phyloP scores from a whole-genome alignment of 2,113 vertebrate genomes.

The Bettongia penicillata region DNA sequence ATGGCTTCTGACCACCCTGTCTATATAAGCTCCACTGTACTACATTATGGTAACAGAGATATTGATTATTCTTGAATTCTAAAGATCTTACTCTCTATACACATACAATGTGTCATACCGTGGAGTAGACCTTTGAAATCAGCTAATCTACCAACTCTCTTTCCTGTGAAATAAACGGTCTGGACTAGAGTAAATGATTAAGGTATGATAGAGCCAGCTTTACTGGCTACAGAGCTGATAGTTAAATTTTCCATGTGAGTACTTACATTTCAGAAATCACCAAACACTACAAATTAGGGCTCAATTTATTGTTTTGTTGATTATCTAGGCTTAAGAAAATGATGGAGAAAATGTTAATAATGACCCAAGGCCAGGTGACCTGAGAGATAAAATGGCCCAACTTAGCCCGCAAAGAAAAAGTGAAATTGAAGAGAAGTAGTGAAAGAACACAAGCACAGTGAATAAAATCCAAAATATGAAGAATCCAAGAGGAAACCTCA shows the following conservation, averaged over 20 bases:
- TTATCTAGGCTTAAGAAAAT: neutral
- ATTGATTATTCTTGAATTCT: neutral
- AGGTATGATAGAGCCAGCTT: neutral
- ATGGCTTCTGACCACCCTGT: neutral
- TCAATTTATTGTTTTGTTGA: neutral
- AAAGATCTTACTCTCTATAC: neutral
- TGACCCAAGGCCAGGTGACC: neutral
- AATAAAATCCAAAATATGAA: neutral
- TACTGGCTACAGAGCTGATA: neutral
- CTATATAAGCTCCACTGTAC: neutral
- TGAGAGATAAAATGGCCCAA: neutral
- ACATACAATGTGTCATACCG: neutral
- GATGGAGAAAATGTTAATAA: neutral
- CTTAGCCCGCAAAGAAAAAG: neutral
- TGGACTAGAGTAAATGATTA: neutral
- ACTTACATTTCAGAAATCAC: neutral
- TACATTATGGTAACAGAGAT: neutral
- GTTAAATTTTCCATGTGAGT: neutral
- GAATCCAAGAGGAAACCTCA: neutral
- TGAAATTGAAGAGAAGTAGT: neutral
- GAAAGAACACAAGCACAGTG: neutral
- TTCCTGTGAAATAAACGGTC: neutral
- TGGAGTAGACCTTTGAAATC: neutral
- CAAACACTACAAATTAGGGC: neutral
- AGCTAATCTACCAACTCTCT: neutral